Evolutionary conservation across 2,797 vertebrate genomes (phyloP), one percentile per base, ranked within the genome.

Genomic region (Phyllotis vaccarum): DNA sequence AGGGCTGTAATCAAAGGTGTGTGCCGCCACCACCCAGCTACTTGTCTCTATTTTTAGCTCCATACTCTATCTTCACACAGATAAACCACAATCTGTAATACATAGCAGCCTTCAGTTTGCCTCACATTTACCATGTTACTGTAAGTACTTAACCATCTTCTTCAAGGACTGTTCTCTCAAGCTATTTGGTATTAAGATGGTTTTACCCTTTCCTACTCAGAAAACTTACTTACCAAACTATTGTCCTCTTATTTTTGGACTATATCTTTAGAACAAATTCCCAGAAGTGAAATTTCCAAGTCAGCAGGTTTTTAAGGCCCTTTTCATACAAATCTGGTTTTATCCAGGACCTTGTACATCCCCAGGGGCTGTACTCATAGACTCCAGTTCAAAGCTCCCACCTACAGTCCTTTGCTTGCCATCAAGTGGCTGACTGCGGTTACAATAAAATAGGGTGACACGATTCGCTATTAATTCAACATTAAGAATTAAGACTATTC

Each of bases 281-380:
- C n/a, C 75, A 80, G 74, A 85, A 80, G n/a, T 54, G 40, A 97
- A 92, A 75, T 86, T 86, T 94, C 70, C 76, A 78, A 83, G 78
- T 94, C 78, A 75, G 81, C 19, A 94, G 68, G 49, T 62, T 91
- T 90, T 91, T 88, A 88, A 90, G 96, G 54, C 86, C 66, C 94
- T 98, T 93, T 66, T 88, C 98, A 97, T 78, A 96, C 94, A 95
- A 95, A 79, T 37, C 94, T 64, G 6, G 93, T 79, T 97, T 96
- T 96, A 96, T 98, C 97, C 97, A 97, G 97, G 98, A 95, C 98
- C 97, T 98, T 98, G 79, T 43, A 89, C 95, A 34, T 97, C 97
- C 95, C 97, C 96, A 93, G 83, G 96, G 95, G 97, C 98, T 94
- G 98, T 97, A 98, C 96, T 97, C 97, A 86, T 76, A 96, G 90